Evolutionary conservation across 1,140 invertebrate genomes (phyloP).

Genomic region (Macrotrachela quadricornifera): DNA sequence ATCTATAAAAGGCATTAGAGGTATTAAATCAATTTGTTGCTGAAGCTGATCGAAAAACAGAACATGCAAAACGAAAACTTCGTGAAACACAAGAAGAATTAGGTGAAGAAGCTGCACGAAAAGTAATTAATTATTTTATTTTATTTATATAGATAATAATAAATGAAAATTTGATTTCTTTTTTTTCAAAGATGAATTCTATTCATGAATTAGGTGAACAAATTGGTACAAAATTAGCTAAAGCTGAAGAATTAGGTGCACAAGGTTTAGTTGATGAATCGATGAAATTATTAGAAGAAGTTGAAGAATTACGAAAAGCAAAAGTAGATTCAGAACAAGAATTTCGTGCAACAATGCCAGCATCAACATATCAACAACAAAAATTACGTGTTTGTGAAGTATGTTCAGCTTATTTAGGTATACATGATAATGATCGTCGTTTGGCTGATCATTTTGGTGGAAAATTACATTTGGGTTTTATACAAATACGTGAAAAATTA

Average conservation of each 20-base stretch:
- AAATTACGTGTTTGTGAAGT: slow-evolving; percentile 84
- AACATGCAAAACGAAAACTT: slow-evolving; percentile 71
- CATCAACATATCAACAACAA: slow-evolving; percentile 88
- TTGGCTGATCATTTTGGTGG: slow-evolving; percentile 96
- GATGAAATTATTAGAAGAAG: slow-evolving; percentile 76
- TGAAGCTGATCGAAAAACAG: slow-evolving; percentile 77
- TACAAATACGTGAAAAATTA: slow-evolving; percentile 84
- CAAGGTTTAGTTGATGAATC: slow-evolving; percentile 53
- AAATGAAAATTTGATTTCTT: slow-evolving; percentile 10
- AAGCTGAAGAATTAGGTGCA: slow-evolving; percentile 71
- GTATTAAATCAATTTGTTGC: slow-evolving; percentile 79
- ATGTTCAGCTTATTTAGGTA: slow-evolving; percentile 88
- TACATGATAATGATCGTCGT: slow-evolving; percentile 90
- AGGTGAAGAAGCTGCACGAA: slow-evolving; percentile 75
- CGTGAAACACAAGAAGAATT: slow-evolving; percentile 91
- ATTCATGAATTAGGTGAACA: slow-evolving; percentile 83
- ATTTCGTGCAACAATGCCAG: slow-evolving; percentile 88
- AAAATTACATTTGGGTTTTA: slow-evolving; percentile 92
- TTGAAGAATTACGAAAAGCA: slow-evolving; percentile 70
- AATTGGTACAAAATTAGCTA: slow-evolving; percentile 83
- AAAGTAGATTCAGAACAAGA: slow-evolving; percentile 79
- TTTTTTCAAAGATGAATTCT: slow-evolving; percentile 33
- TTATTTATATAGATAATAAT: neutral
- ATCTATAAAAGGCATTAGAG: slow-evolving; percentile 95
- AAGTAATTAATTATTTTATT: slow-evolving; percentile 36